These are phyloP conservation scores for Eulimnadia texana DNA, from an alignment of 1,140 invertebrate genomes.

Conservation along the genomic window DNA sequence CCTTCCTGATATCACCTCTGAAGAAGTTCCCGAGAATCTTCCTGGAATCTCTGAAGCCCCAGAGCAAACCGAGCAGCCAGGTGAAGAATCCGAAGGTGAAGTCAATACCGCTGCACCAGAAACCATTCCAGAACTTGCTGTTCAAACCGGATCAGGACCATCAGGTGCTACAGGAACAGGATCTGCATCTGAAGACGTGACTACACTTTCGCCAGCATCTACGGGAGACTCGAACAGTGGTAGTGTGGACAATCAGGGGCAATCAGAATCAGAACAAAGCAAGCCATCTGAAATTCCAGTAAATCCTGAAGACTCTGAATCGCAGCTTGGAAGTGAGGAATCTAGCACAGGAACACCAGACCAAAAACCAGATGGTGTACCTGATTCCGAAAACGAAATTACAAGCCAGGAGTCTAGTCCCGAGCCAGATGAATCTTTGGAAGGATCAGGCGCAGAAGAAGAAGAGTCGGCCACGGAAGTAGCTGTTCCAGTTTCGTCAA, in stretches of 20 bases:
- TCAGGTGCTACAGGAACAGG: too few species aligned
- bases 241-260: too few species aligned
- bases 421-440: not conserved
- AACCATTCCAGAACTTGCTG: not conserved
- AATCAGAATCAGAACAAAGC: too few species aligned
- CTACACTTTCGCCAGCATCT: too few species aligned
- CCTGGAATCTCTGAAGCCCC: not conserved
- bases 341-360: not conserved
- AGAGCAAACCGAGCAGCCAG: slow-evolving; percentile 15
- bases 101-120: not conserved
- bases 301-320: not conserved
- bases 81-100: slow-evolving; percentile 7
- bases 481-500: not conserved
- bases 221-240: too few species aligned
- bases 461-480: not conserved
- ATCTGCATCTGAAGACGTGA: too few species aligned
- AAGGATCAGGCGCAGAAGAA: not conserved
- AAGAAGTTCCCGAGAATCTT: not conserved
- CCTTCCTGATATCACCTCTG: too few species aligned
- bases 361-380: too few species aligned
- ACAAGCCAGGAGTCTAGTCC: not conserved
- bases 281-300: not conserved
- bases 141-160: too few species aligned
- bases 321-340: not conserved
- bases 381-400: not conserved